These are phyloP conservation scores for Leptopilina boulardi DNA, from an alignment of 1,140 invertebrate species.

Conservation along the genomic window DNA sequence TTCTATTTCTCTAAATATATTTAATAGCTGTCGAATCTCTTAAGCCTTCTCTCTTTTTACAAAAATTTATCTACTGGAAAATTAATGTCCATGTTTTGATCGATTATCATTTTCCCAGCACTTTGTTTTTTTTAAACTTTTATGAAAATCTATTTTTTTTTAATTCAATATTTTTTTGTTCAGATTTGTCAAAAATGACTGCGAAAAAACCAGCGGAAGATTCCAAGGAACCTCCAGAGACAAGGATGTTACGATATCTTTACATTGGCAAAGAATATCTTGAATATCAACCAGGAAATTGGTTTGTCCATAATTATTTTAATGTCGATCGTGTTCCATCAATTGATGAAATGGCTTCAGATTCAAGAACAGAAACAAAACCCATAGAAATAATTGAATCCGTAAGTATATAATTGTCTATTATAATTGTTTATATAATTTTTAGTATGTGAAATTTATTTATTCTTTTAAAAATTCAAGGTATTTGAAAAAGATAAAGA, in stretches of 20 bases:
- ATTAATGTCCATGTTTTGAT: neutral
- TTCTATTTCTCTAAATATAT: neutral
- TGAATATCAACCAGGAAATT: slow-evolving; percentile 78
- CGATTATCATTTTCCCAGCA: too few species aligned
- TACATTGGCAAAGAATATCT: slow-evolving; percentile 78
- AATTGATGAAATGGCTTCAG: slow-evolving; percentile 70
- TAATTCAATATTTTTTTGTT: slow-evolving; percentile 24
- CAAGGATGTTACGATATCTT: slow-evolving; percentile 73
- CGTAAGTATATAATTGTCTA: too few species aligned
- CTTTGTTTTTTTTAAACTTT: neutral
- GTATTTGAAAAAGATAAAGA: slow-evolving; percentile 75
- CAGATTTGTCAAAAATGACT: slow-evolving; percentile 50
- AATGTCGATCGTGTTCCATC: slow-evolving; percentile 70
- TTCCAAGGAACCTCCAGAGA: slow-evolving; percentile 46
- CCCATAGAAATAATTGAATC: slow-evolving; percentile 74
- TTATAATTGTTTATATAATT: neutral
- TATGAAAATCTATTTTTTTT: neutral
- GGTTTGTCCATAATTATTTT: slow-evolving; percentile 77
- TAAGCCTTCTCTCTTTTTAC: neutral
- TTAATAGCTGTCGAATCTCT: neutral
- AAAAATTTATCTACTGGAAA: neutral
- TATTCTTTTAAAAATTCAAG: slow-evolving; percentile 56
- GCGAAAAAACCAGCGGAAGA: slow-evolving; percentile 38
- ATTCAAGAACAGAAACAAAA: slow-evolving; percentile 67
- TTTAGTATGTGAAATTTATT: slow-evolving; percentile 40